phyloP scores from a whole-genome alignment of 92 coral and sea anemone genomes.

The Porites divaricata region DNA sequence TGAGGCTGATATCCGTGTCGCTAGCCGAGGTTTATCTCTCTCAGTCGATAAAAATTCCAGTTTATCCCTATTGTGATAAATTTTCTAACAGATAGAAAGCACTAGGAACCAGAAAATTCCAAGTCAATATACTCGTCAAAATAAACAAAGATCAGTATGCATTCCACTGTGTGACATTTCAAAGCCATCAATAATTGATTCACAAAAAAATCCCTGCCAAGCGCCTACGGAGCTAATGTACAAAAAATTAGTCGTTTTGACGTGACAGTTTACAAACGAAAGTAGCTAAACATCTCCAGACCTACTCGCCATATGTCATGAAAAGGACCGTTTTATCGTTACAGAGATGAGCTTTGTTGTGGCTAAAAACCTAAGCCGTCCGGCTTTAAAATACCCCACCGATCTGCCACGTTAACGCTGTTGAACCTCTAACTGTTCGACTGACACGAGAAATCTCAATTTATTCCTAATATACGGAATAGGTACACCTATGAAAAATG shows the following conservation, averaged over 20 bases:
- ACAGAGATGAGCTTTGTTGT: neutral
- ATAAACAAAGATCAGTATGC: neutral
- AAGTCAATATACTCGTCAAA: neutral
- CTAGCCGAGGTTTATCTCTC: neutral
- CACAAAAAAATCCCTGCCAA: slow-evolving; percentile 32
- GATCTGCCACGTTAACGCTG: neutral
- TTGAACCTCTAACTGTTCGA: neutral
- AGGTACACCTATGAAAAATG: neutral
- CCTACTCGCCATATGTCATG: slow-evolving; percentile 22
- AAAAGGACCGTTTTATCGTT: slow-evolving; percentile 16
- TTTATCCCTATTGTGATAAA: neutral
- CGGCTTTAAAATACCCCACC: slow-evolving; percentile 18
- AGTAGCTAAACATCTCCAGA: slow-evolving; percentile 15
- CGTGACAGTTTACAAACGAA: slow-evolving; percentile 15
- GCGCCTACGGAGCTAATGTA: slow-evolving; percentile 31
- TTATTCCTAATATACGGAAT: neutral
- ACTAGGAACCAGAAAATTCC: neutral
- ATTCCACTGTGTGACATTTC: slow-evolving; percentile 32
- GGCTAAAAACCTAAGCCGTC: slow-evolving; percentile 6
- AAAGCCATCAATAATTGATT: slow-evolving; percentile 24
- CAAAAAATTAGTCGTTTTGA: slow-evolving; percentile 25
- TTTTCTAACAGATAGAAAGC: neutral
- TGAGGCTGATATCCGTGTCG: neutral
- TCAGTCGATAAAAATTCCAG: neutral
- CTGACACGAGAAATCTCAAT: neutral